Evolutionary conservation across 2,113 vertebrate genomes (phyloP), one percentile per base, ranked within the genome.

Genomic region (Caranx ignobilis): DNA sequence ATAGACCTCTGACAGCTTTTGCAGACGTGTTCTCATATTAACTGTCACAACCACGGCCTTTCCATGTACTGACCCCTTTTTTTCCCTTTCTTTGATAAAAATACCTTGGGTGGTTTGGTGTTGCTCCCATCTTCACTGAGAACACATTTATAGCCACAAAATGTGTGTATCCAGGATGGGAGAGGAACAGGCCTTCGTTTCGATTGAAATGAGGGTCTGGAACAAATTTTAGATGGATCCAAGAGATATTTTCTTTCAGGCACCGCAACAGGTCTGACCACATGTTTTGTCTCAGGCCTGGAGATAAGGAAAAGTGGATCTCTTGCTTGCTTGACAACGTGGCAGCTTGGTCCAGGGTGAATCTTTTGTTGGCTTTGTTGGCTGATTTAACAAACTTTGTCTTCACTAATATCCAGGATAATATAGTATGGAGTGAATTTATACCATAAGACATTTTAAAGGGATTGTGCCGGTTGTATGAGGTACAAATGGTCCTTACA

Each of bases 21-120:
- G 65, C 26, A 63, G 77, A 72, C 81, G 81, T 71, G 41, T 61
- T 82, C 73, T 47, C 71, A 73, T 37, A 73, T 87, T 55, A 63
- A 74, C 55, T 66, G 79, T 84, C 56, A 34, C 56, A 67, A 39
- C 32, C 50, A 68, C 62, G 62, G 59, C 72, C 66, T 82, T 71
- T 79, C 56, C 13, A 19, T 15, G 66, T 62, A 48, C 64, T 48
- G 63, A 61, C 34, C 63, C 26, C 45, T 16, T 52, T 35, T 39
- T 18, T 34, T 31, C 48, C 34, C 18, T 61, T 13, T 69, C 59
- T 86, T 82, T 71, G 41, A 71, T 74, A 34, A 65, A 60, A 72
- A 60, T 61, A 15, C 37, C 56, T 50, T 48, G 15, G 43, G n/a
- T 35, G 52, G 55, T 63, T 73, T 64, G 18, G 21, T 59, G 47